These are phyloP conservation scores for Ptilonorhynchus violaceus DNA, from an alignment of 2,113 vertebrate genomes.

Conservation along the genomic window DNA sequence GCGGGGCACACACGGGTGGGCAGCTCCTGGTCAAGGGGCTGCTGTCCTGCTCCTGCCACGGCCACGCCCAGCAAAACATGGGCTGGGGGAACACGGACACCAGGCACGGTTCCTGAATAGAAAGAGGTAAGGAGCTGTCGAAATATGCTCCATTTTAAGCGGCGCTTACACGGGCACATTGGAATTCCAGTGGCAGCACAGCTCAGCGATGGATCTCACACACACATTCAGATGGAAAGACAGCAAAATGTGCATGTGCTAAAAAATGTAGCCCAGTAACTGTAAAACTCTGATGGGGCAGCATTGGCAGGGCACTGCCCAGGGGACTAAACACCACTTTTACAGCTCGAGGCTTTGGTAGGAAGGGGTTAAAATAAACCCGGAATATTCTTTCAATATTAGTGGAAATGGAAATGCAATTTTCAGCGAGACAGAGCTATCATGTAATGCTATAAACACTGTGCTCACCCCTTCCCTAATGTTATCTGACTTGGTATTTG, in stretches of 20 bases:
- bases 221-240: fast-evolving
- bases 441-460: neutral
- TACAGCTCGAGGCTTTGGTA: neutral
- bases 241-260: fast-evolving
- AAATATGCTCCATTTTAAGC: neutral
- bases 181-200: neutral
- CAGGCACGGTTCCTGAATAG: neutral
- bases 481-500: neutral
- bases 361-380: neutral
- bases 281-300: neutral
- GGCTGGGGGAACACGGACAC: neutral
- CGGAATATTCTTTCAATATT: neutral
- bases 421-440: neutral
- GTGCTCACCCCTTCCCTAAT: neutral
- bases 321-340: neutral
- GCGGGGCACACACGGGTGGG: fast-evolving
- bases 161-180: neutral
- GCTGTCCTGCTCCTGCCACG: neutral
- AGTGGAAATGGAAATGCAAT: neutral
- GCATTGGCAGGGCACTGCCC: neutral
- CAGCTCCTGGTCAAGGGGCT: neutral
- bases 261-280: neutral
- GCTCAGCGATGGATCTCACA: neutral
- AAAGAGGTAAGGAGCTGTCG: neutral
- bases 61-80: neutral